Conservation (phyloP, 2,888 invertebrate species). For the Eubasilissa splendida region DNA sequence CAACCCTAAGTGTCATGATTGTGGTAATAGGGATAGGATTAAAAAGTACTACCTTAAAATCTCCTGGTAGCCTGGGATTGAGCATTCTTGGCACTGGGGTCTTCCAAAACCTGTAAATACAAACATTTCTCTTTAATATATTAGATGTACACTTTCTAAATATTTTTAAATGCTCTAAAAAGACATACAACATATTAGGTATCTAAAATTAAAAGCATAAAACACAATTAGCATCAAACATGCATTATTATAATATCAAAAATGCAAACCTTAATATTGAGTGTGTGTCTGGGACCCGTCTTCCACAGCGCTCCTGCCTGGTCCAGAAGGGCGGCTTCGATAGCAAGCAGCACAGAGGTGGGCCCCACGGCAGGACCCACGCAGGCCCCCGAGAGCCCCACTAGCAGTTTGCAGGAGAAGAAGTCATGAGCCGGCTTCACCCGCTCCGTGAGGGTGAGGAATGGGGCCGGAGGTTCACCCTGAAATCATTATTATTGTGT, state of each 20-base stretch:
- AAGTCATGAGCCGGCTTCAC: slow-evolving; percentile 94
- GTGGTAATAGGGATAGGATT: not conserved
- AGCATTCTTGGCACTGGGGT: slow-evolving; percentile 63
- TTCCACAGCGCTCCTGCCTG: slow-evolving; percentile 89
- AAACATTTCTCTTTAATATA: too few species aligned
- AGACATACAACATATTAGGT: too few species aligned
- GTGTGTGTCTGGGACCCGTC: slow-evolving; percentile 86
- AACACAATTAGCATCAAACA: too few species aligned
- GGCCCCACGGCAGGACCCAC: slow-evolving; percentile 65
- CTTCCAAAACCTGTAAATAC: slow-evolving; percentile 66
- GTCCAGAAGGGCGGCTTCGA: slow-evolving; percentile 91
- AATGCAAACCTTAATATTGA: slow-evolving; percentile 79
- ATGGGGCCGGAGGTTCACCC: slow-evolving; percentile 61
- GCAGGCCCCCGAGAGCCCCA: slow-evolving; percentile 75
- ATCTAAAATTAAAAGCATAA: too few species aligned
- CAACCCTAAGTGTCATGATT: too few species aligned
- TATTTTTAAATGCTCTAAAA: too few species aligned
- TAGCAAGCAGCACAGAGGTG: slow-evolving; percentile 74
- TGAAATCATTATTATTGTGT: slow-evolving; percentile 28
- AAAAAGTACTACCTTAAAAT: slow-evolving; percentile 44
- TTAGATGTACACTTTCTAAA: not conserved
- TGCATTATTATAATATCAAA: too few species aligned
- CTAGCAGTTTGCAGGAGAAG: slow-evolving; percentile 92
- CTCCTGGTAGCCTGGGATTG: slow-evolving; percentile 64
- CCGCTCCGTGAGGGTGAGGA: slow-evolving; percentile 80